phyloP scores from a whole-genome alignment of 2,113 vertebrate genomes.

The Psittacus erithacus region DNA sequence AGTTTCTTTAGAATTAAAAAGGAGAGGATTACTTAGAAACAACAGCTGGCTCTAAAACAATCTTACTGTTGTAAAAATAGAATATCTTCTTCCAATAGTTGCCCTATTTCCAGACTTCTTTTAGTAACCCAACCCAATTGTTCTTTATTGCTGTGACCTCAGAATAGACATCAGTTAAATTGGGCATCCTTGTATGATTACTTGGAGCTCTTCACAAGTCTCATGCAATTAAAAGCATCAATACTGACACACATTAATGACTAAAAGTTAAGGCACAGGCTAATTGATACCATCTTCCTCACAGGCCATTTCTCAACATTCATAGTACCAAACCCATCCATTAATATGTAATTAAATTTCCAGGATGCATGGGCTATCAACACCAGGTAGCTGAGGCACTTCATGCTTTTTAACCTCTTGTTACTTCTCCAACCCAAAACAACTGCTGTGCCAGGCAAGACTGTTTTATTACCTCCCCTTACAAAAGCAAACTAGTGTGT shows the following conservation, averaged over 20 bases:
- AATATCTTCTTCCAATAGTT: neutral
- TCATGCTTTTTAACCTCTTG: conserved; percentile 43
- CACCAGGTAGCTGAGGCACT: conserved; percentile 13
- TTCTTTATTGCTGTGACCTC: neutral
- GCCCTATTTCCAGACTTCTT: neutral
- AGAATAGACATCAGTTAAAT: neutral
- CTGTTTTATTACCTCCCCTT: neutral
- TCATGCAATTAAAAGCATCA: conserved; percentile 24
- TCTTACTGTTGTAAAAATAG: neutral
- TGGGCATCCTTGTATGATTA: neutral
- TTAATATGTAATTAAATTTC: conserved; percentile 67
- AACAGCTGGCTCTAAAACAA: neutral
- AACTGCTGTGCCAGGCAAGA: neutral
- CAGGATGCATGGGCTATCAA: neutral
- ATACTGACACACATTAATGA: conserved; percentile 30
- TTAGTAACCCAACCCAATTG: neutral
- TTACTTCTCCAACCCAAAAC: neutral
- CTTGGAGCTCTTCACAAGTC: neutral
- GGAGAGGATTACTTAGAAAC: neutral
- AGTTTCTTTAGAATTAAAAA: neutral
- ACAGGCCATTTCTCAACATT: conserved; percentile 46
- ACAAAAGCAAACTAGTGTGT: neutral
- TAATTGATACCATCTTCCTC: conserved; percentile 54
- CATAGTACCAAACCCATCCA: conserved; percentile 25
- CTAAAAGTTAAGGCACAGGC: conserved; percentile 46